Conservation (phyloP, 2,113 vertebrate species). For the Ciconia stormi region DNA sequence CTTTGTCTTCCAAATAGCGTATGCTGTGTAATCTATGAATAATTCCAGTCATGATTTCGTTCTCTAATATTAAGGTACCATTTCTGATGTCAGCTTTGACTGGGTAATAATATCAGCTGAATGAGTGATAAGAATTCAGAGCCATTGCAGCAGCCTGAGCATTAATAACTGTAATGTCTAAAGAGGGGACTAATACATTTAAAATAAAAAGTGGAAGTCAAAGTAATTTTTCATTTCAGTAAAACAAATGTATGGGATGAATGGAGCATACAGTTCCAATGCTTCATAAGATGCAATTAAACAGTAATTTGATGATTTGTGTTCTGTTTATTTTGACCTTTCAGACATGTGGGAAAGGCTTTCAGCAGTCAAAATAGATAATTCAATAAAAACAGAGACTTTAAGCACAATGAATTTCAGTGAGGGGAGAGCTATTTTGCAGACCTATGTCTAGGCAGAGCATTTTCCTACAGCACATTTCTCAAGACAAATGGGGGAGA, state of each 20-base stretch:
- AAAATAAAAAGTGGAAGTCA: constrained; percentile 37
- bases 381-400: not conserved
- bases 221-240: constrained; percentile 41
- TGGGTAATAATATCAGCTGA: constrained; percentile 25
- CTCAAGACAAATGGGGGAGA: not conserved
- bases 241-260: not conserved
- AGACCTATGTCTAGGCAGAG: not conserved
- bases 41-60: constrained; percentile 41
- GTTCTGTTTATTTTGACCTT: constrained; percentile 14
- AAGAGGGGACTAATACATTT: constrained; percentile 30
- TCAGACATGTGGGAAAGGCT: not conserved
- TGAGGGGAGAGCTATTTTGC: not conserved
- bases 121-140: constrained; percentile 57
- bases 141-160: not conserved
- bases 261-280: not conserved
- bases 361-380: not conserved
- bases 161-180: constrained; percentile 43
- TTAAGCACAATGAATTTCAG: not conserved
- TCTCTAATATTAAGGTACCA: constrained; percentile 15
- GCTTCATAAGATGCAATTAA: constrained; percentile 11
- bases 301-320: not conserved
- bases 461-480: not conserved
- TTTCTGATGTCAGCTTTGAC: constrained; percentile 54
- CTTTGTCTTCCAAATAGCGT: not conserved
- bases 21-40: constrained; percentile 24